Evolutionary conservation across 2,888 invertebrate genomes (phyloP).

Genomic region (Portevinia maculata): DNA sequence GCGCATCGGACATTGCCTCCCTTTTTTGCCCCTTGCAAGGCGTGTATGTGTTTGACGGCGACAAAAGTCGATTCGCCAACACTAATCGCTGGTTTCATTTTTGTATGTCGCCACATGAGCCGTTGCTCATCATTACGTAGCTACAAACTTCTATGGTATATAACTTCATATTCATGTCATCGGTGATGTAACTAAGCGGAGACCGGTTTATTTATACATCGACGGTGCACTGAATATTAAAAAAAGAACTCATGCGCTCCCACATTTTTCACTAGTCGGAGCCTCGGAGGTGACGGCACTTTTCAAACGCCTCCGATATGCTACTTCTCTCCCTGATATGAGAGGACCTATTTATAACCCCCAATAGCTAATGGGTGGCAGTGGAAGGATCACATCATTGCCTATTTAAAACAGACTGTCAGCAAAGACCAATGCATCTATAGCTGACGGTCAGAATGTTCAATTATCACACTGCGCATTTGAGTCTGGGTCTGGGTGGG

Average conservation of each 20-base stretch:
- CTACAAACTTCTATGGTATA: slow-evolving; percentile 51
- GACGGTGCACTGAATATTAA: slow-evolving; percentile 44
- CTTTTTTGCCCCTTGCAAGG: background rate
- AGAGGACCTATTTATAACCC: slow-evolving; percentile 63
- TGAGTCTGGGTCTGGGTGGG: slow-evolving; percentile 5
- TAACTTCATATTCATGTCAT: slow-evolving; percentile 65
- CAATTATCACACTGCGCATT: slow-evolving; percentile 40
- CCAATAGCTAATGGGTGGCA: slow-evolving; percentile 55
- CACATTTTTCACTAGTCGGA: slow-evolving; percentile 40
- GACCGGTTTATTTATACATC: slow-evolving; percentile 65
- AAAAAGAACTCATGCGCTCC: slow-evolving; percentile 29
- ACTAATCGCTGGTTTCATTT: slow-evolving; percentile 56
- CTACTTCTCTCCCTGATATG: slow-evolving; percentile 41
- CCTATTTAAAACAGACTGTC: slow-evolving; percentile 60
- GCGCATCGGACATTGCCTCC: background rate
- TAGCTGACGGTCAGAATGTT: slow-evolving; percentile 43
- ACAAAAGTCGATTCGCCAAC: slow-evolving; percentile 59
- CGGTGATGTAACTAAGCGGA: slow-evolving; percentile 63
- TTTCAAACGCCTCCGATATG: slow-evolving; percentile 52
- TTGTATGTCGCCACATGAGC: slow-evolving; percentile 29
- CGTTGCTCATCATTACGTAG: background rate
- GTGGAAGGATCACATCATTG: slow-evolving; percentile 60
- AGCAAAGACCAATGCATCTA: slow-evolving; percentile 61
- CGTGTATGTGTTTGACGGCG: slow-evolving; percentile 11
- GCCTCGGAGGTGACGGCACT: slow-evolving; percentile 47